Evolutionary conservation across 1,140 invertebrate genomes (phyloP).

Genomic region (Ooceraea biroi): DNA sequence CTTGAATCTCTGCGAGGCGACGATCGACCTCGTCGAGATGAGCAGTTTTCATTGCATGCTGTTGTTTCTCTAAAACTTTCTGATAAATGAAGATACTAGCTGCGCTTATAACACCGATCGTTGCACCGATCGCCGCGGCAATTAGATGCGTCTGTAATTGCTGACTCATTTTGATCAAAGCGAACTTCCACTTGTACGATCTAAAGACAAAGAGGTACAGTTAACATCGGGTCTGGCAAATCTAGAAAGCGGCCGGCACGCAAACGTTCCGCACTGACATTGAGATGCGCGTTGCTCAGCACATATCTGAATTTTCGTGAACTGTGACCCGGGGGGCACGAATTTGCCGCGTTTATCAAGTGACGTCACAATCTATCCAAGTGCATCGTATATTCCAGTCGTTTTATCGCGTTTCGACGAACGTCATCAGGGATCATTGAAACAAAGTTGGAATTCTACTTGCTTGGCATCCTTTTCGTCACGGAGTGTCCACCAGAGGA

Average conservation of each 20-base stretch:
- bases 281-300: background rate
- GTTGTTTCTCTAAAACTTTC: conserved; percentile 87
- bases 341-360: conserved; percentile 31
- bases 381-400: too few relatives aligned
- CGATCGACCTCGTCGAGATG: conserved; percentile 79
- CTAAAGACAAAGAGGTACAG: conserved; percentile 20
- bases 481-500: background rate
- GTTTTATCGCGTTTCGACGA: background rate
- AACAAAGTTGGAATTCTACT: background rate
- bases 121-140: conserved; percentile 84
- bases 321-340: background rate
- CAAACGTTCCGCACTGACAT: background rate
- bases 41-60: conserved; percentile 85
- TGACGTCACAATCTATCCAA: conserved; percentile 9
- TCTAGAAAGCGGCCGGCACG: background rate
- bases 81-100: conserved; percentile 89
- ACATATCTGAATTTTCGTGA: background rate
- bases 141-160: conserved; percentile 76
- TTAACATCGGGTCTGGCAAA: background rate
- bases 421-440: background rate
- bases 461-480: too few relatives aligned
- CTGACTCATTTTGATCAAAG: conserved; percentile 77
- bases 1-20: conserved; percentile 79
- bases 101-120: conserved; percentile 88
- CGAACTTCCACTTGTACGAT: background rate